Conservation (phyloP, 2,888 invertebrate species). For the Tenthredo mesomela region DNA sequence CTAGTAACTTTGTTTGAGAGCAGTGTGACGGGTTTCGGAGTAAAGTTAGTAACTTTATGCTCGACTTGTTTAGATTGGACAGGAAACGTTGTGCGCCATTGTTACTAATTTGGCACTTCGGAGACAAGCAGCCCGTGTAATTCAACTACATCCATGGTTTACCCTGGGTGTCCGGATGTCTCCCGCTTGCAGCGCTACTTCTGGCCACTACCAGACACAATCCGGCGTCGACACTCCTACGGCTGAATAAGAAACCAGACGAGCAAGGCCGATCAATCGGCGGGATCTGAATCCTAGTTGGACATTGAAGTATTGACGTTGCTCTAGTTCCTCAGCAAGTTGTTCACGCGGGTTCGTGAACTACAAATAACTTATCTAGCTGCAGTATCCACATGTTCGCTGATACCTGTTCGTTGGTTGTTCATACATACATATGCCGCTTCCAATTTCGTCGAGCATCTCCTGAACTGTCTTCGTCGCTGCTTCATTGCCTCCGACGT, state of each 20-base stretch:
- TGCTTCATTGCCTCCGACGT: background rate
- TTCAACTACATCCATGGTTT: conserved; percentile 40
- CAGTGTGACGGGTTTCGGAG: conserved; percentile 59
- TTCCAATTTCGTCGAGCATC: conserved; percentile 23
- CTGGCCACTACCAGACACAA: conserved; percentile 12
- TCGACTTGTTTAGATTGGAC: conserved; percentile 72
- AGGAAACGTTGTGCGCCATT: conserved; percentile 68
- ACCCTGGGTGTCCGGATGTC: conserved; percentile 11
- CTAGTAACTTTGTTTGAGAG: conserved; percentile 28
- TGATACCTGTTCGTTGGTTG: background rate
- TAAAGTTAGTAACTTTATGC: conserved; percentile 73
- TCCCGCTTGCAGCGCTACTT: background rate
- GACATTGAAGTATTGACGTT: background rate
- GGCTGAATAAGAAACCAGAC: background rate
- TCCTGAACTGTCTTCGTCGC: background rate
- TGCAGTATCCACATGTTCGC: background rate
- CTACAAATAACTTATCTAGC: background rate
- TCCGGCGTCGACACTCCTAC: conserved; percentile 7
- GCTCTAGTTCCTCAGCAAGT: conserved; percentile 1
- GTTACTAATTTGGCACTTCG: conserved; percentile 71
- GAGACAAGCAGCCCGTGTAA: conserved; percentile 47
- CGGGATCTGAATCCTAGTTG: background rate
- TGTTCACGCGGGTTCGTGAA: background rate
- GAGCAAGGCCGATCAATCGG: background rate
- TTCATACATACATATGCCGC: background rate